Evolutionary conservation across 2,888 invertebrate genomes (phyloP).

Genomic region (Clusia tigrina): DNA sequence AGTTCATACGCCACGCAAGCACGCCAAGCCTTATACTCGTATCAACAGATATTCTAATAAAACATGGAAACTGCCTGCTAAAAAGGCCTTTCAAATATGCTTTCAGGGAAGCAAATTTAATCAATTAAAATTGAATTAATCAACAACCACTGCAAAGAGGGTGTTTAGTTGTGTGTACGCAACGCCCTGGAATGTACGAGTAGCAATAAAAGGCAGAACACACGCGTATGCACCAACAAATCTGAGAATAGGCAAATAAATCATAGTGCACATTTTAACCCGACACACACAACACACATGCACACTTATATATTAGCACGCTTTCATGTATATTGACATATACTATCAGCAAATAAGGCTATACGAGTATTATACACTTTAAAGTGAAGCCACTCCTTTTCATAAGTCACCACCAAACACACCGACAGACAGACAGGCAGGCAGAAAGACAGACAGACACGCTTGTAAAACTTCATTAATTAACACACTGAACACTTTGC

Average conservation of each 20-base stretch:
- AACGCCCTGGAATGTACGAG: background rate
- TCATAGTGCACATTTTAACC: background rate
- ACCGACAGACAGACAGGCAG: background rate
- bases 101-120: too few relatives aligned
- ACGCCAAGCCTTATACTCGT: too few relatives aligned
- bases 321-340: background rate
- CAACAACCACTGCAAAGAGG: background rate
- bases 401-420: background rate
- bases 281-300: background rate
- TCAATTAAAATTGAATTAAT: background rate
- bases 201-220: background rate
- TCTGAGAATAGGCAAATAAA: background rate
- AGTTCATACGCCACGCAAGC: too few relatives aligned
- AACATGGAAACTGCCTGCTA: too few relatives aligned
- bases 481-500: background rate
- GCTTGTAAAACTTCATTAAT: background rate
- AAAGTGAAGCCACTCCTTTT: background rate
- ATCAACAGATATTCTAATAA: too few relatives aligned
- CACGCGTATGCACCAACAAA: background rate
- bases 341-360: background rate
- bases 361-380: background rate
- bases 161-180: background rate
- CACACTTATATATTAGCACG: background rate
- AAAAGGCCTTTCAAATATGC: too few relatives aligned
- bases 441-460: background rate